phyloP scores from a whole-genome alignment of 2,888 invertebrate genomes.

The Ophioninae sp. region DNA sequence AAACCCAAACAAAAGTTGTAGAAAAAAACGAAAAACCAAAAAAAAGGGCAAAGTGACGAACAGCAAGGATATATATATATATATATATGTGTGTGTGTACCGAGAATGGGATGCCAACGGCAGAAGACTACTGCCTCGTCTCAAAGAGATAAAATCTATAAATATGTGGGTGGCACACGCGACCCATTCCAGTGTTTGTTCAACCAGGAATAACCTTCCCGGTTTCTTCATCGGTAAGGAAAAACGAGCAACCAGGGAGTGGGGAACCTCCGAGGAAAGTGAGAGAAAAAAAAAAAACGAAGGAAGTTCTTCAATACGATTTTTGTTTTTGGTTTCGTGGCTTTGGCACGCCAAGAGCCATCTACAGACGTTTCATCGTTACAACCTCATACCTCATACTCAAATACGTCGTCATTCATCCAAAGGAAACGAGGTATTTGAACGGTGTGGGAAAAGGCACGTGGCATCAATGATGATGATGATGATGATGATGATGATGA shows the following conservation, averaged over 20 bases:
- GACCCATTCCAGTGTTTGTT: conserved; percentile 81
- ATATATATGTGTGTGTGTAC: too few species aligned
- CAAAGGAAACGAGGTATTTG: conserved; percentile 22
- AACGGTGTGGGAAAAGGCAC: conserved; percentile 34
- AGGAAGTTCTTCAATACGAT: conserved; percentile 63
- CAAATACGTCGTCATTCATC: conserved; percentile 49
- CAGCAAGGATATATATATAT: too few species aligned
- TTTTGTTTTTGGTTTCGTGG: conserved; percentile 78
- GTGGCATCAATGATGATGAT: conserved; percentile 30
- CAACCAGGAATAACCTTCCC: conserved; percentile 80
- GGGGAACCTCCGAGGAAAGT: conserved; percentile 18
- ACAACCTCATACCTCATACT: conserved; percentile 21
- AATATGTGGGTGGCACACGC: conserved; percentile 81
- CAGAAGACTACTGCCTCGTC: conserved; percentile 37
- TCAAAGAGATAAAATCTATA: conserved; percentile 81
- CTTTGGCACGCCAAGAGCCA: conserved; percentile 62
- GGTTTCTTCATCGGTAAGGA: conserved; percentile 76
- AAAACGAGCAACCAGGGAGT: conserved; percentile 56
- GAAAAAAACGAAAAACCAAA: conserved; percentile 24
- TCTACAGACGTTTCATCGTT: conserved; percentile 39
- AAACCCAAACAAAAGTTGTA: too few species aligned
- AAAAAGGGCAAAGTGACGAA: conserved; percentile 32
- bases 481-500: too few species aligned
- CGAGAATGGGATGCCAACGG: conserved; percentile 50
- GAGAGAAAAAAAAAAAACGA: too few species aligned